These are phyloP conservation scores for Cnemophilus loriae DNA, from an alignment of 2,113 vertebrate genomes.

Conservation along the genomic window DNA sequence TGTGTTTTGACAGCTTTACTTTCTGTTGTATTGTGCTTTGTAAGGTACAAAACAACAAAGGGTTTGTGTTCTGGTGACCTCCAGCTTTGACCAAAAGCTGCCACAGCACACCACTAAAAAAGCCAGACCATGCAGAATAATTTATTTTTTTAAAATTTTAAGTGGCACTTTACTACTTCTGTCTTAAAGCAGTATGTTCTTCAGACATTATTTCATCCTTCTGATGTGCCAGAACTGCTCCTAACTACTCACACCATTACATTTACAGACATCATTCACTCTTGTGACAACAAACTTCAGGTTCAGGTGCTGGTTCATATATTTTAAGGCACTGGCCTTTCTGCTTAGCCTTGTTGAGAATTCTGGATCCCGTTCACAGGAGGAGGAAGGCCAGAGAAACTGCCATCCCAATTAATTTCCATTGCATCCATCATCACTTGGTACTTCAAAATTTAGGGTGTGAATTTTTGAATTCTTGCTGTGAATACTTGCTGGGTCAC, in stretches of 20 bases:
- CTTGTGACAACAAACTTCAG: background rate
- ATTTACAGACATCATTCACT: background rate
- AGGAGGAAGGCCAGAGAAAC: background rate
- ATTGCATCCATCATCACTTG: background rate
- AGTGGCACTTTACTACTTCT: background rate
- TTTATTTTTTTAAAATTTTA: background rate
- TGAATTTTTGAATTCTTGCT: background rate
- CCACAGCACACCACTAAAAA: background rate
- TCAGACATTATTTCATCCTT: background rate
- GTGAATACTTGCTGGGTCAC: background rate
- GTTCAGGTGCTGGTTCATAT: background rate
- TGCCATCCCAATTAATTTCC: background rate
- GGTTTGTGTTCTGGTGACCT: background rate
- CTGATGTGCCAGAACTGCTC: background rate
- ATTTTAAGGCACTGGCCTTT: background rate
- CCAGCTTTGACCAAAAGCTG: background rate
- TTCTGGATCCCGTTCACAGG: background rate
- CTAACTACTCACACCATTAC: background rate
- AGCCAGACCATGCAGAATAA: background rate
- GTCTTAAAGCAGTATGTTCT: background rate
- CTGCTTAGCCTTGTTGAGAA: background rate
- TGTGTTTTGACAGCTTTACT: background rate
- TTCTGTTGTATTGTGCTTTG: background rate
- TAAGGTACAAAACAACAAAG: rapidly evolving
- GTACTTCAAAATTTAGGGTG: background rate